phyloP scores from a whole-genome alignment of 2,888 invertebrate genomes.

The Dromius quadrimaculatus region DNA sequence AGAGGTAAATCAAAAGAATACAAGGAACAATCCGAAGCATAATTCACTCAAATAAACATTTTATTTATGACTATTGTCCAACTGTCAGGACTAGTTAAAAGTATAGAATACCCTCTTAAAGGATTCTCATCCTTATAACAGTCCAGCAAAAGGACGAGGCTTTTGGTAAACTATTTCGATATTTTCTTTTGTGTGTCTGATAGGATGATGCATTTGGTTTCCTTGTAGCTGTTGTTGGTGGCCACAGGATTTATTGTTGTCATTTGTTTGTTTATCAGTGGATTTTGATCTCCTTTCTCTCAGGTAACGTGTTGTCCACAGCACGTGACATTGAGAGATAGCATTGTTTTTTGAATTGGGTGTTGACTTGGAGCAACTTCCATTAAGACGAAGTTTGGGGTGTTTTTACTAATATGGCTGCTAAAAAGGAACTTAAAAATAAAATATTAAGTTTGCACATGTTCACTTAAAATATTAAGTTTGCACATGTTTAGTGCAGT shows the following conservation, averaged over 20 bases:
- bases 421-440: too few species aligned
- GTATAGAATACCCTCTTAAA: slow-evolving; percentile 29
- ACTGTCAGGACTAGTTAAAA: slow-evolving; percentile 55
- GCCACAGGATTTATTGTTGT: slow-evolving; percentile 51
- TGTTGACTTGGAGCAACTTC: too few species aligned
- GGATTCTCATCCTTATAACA: slow-evolving; percentile 33
- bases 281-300: slow-evolving; percentile 50
- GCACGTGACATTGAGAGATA: slow-evolving; percentile 45
- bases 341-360: slow-evolving; percentile 47
- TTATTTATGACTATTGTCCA: slow-evolving; percentile 57
- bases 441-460: too few species aligned
- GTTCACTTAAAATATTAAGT: too few species aligned
- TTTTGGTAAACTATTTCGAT: slow-evolving; percentile 43
- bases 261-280: slow-evolving; percentile 52
- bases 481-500: too few species aligned
- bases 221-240: slow-evolving; percentile 38
- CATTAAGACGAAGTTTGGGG: too few species aligned
- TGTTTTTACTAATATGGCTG: too few species aligned
- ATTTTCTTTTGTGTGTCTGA: slow-evolving; percentile 46
- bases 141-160: neutral
- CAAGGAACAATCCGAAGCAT: slow-evolving; percentile 38
- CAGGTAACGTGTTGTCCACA: slow-evolving; percentile 45
- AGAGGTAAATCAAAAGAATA: slow-evolving; percentile 40
- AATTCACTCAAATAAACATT: slow-evolving; percentile 32
- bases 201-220: slow-evolving; percentile 52